Conservation (phyloP, 2,113 vertebrate genomes). For the Ceuthmochares aereus region DNA sequence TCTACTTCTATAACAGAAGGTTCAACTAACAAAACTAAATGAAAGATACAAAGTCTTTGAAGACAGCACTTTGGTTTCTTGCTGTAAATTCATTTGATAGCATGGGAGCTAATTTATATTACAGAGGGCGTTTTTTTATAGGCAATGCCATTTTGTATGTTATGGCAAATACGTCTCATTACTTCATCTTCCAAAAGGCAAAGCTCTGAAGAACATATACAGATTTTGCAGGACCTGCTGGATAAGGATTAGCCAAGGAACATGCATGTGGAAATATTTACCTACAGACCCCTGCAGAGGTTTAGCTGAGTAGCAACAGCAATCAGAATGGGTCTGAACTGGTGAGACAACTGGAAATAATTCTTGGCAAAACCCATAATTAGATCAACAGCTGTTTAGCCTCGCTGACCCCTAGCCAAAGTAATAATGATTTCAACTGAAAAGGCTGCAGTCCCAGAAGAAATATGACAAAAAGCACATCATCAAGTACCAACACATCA, state of each 20-base stretch:
- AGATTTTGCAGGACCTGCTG: background rate
- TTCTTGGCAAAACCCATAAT: constrained; percentile 27
- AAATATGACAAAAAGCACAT: constrained; percentile 19
- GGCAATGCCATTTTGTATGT: background rate
- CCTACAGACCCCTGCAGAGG: background rate
- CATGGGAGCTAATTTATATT: background rate
- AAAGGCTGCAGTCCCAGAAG: constrained; percentile 36
- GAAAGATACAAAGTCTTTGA: background rate
- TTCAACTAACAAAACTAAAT: background rate
- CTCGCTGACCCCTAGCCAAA: background rate
- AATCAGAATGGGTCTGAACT: background rate
- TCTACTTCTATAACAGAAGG: background rate
- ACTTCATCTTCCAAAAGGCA: background rate
- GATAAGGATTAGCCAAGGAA: background rate
- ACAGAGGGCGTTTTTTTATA: background rate
- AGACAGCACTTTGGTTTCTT: background rate
- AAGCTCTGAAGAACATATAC: background rate
- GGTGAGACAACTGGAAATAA: constrained; percentile 1
- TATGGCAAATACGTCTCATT: background rate
- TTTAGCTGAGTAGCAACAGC: background rate
- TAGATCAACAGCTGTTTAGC: constrained; percentile 46
- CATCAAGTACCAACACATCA: background rate
- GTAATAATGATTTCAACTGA: constrained; percentile 27
- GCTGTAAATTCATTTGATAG: background rate
- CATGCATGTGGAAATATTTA: background rate